These are phyloP conservation scores for Acanthosepion esculentum DNA, from an alignment of 2,888 invertebrate genomes.

Conservation along the genomic window DNA sequence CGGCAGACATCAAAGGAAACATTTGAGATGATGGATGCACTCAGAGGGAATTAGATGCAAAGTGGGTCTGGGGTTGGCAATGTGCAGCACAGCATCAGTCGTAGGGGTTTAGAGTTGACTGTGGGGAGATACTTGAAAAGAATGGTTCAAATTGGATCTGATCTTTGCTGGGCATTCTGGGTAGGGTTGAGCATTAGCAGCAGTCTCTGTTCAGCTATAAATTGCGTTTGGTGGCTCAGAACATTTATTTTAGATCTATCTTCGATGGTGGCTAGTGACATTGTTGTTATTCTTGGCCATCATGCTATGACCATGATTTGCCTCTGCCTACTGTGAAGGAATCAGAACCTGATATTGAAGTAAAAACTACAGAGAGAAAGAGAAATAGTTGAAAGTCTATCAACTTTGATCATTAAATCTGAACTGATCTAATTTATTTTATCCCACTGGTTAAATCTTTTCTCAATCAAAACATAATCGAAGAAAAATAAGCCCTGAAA, in stretches of 20 bases:
- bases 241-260: conserved; percentile 8
- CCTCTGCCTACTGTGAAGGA: not conserved
- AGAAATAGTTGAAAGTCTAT: no score
- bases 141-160: conserved; percentile 20
- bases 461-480: no score
- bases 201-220: not conserved
- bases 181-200: not conserved
- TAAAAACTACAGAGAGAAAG: no score
- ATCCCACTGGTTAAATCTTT: no score
- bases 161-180: not conserved
- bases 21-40: conserved; percentile 8
- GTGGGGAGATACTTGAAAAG: conserved; percentile 18
- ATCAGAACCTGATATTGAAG: not conserved
- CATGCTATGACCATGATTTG: not conserved
- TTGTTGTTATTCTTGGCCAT: not conserved
- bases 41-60: not conserved
- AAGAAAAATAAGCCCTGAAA: no score
- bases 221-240: not conserved
- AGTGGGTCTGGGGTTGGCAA: not conserved
- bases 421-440: no score
- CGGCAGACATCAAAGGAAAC: not conserved
- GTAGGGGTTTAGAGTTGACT: not conserved
- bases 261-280: not conserved
- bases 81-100: not conserved
- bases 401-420: no score